Evolutionary conservation across 2,888 invertebrate genomes (phyloP).

Genomic region (Ctena decussata): DNA sequence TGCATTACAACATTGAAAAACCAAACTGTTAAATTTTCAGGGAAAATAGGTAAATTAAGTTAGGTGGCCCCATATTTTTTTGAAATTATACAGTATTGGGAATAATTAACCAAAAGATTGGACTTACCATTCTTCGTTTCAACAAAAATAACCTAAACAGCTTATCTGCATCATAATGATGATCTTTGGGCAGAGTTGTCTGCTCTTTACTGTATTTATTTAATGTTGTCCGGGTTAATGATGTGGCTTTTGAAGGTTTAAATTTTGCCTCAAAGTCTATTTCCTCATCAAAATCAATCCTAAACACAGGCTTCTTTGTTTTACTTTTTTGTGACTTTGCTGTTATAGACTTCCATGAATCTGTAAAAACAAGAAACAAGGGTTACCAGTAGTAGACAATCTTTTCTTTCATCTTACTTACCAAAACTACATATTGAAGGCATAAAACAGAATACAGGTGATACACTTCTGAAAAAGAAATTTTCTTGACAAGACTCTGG

Average conservation of each 20-base stretch:
- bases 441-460: too few species aligned
- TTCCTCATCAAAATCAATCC: conserved; percentile 82
- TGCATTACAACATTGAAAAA: too few species aligned
- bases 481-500: too few species aligned
- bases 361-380: conserved; percentile 18
- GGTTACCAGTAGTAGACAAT: too few species aligned
- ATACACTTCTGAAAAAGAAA: too few species aligned
- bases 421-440: too few species aligned
- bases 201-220: conserved; percentile 81
- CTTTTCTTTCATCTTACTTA: too few species aligned
- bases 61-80: too few species aligned
- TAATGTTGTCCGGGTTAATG: conserved; percentile 81
- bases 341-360: conserved; percentile 43
- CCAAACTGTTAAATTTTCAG: too few species aligned
- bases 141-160: conserved; percentile 80
- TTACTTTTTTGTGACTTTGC: conserved; percentile 64
- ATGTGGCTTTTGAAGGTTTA: conserved; percentile 80
- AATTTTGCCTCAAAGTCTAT: conserved; percentile 78
- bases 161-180: conserved; percentile 83
- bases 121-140: conserved; percentile 79
- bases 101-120: too few species aligned
- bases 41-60: too few species aligned
- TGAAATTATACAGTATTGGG: too few species aligned
- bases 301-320: conserved; percentile 78
- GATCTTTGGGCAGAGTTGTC: conserved; percentile 83